Conservation (phyloP, 2,888 invertebrate genomes). For the Agrochola macilenta region DNA sequence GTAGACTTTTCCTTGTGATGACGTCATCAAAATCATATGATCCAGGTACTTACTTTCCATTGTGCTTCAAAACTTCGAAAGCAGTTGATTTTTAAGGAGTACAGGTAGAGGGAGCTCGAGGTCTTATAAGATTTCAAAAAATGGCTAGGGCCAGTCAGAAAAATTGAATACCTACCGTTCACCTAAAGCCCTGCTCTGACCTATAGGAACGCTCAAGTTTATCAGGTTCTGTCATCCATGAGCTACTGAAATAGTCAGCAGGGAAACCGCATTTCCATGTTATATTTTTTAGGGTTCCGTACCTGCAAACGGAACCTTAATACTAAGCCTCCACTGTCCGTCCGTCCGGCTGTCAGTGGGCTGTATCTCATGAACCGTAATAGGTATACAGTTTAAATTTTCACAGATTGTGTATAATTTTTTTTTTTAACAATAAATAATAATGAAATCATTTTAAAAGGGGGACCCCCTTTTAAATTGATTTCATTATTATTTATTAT, state of each 20-base stretch:
- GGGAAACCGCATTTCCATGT: background rate
- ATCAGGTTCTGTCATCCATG: background rate
- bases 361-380: too few relatives aligned
- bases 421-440: too few relatives aligned
- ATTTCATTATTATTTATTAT: too few relatives aligned
- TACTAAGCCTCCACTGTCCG: too few relatives aligned
- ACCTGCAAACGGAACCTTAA: too few relatives aligned
- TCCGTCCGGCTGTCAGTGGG: too few relatives aligned
- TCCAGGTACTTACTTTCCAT: conserved; percentile 24
- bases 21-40: conserved; percentile 41
- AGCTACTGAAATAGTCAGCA: background rate
- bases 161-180: background rate
- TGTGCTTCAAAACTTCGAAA: conserved; percentile 12
- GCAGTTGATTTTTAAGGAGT: background rate
- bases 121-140: background rate
- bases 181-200: background rate
- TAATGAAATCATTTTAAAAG: too few relatives aligned
- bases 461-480: too few relatives aligned
- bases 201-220: background rate
- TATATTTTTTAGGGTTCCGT: background rate
- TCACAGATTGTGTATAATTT: too few relatives aligned
- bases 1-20: conserved; percentile 46
- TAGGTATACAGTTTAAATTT: too few relatives aligned
- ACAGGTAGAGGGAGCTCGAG: background rate
- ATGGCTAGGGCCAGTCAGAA: background rate